Conservation (phyloP, 2,797 vertebrate genomes). For the Sphaeramia orbicularis region DNA sequence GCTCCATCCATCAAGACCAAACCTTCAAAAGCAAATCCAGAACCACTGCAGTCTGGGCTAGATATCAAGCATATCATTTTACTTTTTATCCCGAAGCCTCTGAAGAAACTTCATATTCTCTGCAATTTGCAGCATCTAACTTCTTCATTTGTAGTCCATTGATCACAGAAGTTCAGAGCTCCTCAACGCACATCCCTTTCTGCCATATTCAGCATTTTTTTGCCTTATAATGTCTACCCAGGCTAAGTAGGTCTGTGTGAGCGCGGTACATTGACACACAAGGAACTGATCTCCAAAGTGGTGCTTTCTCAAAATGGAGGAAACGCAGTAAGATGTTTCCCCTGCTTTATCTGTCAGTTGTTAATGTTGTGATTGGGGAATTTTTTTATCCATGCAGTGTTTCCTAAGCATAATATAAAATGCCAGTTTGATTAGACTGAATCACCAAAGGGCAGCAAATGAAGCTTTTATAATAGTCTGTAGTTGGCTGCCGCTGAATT, state of each 20-base stretch:
- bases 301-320: conserved; percentile 59
- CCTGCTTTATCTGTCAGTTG: conserved; percentile 14
- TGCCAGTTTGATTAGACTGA: conserved; percentile 56
- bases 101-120: conserved; percentile 18
- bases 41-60: conserved; percentile 18
- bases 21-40: conserved; percentile 45
- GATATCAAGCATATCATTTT: conserved; percentile 12
- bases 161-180: conserved; percentile 36
- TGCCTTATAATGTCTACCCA: conserved; percentile 62
- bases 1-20: conserved; percentile 59
- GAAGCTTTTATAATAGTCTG: conserved; percentile 26
- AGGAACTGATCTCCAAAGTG: conserved; percentile 44
- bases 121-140: conserved; percentile 15
- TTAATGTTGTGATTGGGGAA: conserved; percentile 19
- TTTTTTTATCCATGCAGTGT: conserved; percentile 51
- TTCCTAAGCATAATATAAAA: conserved; percentile 36
- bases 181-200: conserved; percentile 24
- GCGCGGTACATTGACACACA: conserved; percentile 13
- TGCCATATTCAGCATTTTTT: conserved; percentile 38
- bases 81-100: conserved; percentile 12
- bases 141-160: conserved; percentile 19
- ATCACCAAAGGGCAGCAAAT: conserved; percentile 47
- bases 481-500: conserved; percentile 17
- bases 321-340: conserved; percentile 18
- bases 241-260: conserved; percentile 36